Conservation (phyloP, 2,888 invertebrate species). For the Drosophila dives region DNA sequence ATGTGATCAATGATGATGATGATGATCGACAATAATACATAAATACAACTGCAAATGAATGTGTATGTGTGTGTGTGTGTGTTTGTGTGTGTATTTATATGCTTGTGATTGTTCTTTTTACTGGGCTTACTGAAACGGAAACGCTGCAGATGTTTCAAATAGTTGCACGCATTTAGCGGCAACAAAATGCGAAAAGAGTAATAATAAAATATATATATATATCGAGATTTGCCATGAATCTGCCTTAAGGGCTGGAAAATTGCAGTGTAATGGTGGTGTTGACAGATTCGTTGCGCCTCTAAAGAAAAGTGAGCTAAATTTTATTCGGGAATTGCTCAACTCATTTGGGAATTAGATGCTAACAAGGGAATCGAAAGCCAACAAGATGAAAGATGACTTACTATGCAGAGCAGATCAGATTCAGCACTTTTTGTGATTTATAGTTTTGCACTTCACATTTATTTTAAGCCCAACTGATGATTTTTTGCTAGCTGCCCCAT, state of each 20-base stretch:
- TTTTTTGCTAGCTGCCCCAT: neutral
- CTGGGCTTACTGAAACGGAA: constrained; percentile 36
- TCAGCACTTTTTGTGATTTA: constrained; percentile 18
- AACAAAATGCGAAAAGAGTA: constrained; percentile 34
- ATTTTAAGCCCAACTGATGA: neutral
- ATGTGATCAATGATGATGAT: constrained; percentile 54
- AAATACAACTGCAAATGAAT: constrained; percentile 5
- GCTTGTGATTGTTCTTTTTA: constrained; percentile 49
- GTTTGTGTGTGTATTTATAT: neutral
- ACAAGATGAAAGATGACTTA: constrained; percentile 14
- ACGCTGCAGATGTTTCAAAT: constrained; percentile 58
- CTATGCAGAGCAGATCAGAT: neutral
- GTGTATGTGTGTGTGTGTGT: constrained; percentile 25
- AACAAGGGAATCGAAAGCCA: neutral
- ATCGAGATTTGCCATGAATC: neutral
- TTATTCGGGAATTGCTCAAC: constrained; percentile 4
- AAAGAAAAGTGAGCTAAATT: neutral
- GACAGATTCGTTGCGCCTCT: constrained; percentile 26
- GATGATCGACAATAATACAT: constrained; percentile 39
- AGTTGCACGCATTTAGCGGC: constrained; percentile 49
- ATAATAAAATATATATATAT: constrained; percentile 1
- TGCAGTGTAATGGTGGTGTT: constrained; percentile 17
- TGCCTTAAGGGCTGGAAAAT: constrained; percentile 1
- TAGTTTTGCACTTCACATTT: constrained; percentile 9
- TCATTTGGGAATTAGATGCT: constrained; percentile 21